phyloP scores from a whole-genome alignment of 2,888 invertebrate species.

The Trichopoda pennipes region DNA sequence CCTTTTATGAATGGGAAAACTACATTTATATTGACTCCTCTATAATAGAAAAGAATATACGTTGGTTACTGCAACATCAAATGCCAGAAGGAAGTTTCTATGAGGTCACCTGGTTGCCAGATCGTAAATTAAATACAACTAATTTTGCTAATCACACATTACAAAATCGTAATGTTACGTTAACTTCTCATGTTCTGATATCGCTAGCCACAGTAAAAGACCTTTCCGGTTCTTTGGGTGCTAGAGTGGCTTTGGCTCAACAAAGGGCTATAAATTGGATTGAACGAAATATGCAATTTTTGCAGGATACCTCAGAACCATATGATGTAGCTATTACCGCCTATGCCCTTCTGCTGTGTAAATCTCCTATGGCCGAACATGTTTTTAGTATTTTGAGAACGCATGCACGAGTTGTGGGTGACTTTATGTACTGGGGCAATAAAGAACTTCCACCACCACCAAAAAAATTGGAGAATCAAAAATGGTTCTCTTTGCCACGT shows the following conservation, averaged over 20 bases:
- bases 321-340: conserved; percentile 94
- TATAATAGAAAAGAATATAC: conserved; percentile 91
- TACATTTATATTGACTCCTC: conserved; percentile 95
- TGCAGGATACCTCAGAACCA: conserved; percentile 87
- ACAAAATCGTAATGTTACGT: conserved; percentile 89
- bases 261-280: conserved; percentile 89
- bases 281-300: conserved; percentile 89
- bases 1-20: conserved; percentile 98
- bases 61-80: conserved; percentile 93
- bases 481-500: conserved; percentile 93
- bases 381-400: conserved; percentile 88
- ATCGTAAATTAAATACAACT: conserved; percentile 92
- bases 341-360: conserved; percentile 91
- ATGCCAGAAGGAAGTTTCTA: conserved; percentile 92
- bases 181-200: conserved; percentile 96
- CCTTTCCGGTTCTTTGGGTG: conserved; percentile 87
- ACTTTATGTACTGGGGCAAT: conserved; percentile 92
- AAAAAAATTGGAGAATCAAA: conserved; percentile 93
- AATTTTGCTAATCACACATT: conserved; percentile 82
- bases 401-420: conserved; percentile 87
- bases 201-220: conserved; percentile 92
- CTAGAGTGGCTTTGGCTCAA: conserved; percentile 88
- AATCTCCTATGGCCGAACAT: conserved; percentile 92
- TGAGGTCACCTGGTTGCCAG: conserved; percentile 92
- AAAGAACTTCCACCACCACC: conserved; percentile 90